phyloP scores from a whole-genome alignment of 2,888 invertebrate species.

The Cerastis leucographa region DNA sequence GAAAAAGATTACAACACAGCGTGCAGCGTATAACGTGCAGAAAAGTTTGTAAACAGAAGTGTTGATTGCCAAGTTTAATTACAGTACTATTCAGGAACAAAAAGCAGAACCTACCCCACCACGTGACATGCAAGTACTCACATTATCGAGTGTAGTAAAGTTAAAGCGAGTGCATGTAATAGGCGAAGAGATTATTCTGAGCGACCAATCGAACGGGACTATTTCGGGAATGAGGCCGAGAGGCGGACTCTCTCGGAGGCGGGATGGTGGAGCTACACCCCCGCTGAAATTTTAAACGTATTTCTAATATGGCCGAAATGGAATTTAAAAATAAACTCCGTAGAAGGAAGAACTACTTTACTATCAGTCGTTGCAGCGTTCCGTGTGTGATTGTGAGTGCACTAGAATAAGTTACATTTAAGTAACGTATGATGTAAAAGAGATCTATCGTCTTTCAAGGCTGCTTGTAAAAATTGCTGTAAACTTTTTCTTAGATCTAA shows the following conservation, averaged over 20 bases:
- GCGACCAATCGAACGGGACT: constrained; percentile 84
- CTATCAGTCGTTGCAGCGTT: neutral
- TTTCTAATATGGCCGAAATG: constrained; percentile 72
- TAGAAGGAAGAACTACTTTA: constrained; percentile 11
- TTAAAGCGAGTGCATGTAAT: constrained; percentile 77
- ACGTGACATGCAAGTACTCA: constrained; percentile 34
- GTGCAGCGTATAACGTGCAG: constrained; percentile 1
- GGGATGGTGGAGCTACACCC: constrained; percentile 74
- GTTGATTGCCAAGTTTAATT: constrained; percentile 18
- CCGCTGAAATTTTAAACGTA: constrained; percentile 73
- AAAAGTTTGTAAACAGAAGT: constrained; percentile 18
- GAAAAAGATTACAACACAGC: neutral
- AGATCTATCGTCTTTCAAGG: neutral
- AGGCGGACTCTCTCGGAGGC: constrained; percentile 82
- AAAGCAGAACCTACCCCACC: constrained; percentile 31
- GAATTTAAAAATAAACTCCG: constrained; percentile 67
- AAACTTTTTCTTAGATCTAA: neutral
- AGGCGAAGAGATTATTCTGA: constrained; percentile 80
- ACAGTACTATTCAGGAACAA: constrained; percentile 48
- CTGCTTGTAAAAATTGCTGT: neutral
- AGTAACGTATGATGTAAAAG: neutral
- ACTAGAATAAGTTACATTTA: constrained; percentile 28
- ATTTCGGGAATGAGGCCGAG: constrained; percentile 80
- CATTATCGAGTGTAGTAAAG: constrained; percentile 63
- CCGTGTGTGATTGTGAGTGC: neutral